Percentiles rank a stretch among this genome's conserved stretches.
Evolutionary conservation across 2,888 invertebrate species (phyloP).

Genomic region (Unio pictorum): DNA sequence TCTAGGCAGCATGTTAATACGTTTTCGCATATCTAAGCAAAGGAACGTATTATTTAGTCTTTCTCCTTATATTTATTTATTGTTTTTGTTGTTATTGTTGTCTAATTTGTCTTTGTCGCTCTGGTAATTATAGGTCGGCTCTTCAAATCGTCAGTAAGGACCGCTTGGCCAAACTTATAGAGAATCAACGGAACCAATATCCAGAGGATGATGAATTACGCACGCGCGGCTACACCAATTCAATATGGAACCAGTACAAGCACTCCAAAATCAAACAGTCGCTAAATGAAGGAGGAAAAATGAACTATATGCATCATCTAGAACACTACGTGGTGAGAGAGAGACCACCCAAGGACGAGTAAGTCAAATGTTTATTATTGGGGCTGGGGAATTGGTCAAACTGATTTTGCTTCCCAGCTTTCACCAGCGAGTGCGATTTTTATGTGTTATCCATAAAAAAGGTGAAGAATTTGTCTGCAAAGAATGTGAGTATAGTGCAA

Average conservation of each 20-base stretch:
- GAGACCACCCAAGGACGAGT: conserved; percentile 45
- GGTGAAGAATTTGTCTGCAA: too few relatives aligned
- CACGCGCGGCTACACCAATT: conserved; percentile 47
- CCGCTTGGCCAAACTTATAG: conserved; percentile 35
- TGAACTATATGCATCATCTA: conserved; percentile 36
- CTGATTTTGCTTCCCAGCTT: too few relatives aligned
- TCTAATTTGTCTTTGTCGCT: too few relatives aligned
- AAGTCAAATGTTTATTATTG: conserved; percentile 5
- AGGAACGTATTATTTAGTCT: too few relatives aligned
- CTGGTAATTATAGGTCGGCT: conserved; percentile 37
- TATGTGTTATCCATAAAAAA: too few relatives aligned
- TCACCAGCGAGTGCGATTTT: too few relatives aligned
- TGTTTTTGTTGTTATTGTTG: too few relatives aligned
- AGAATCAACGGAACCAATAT: conserved; percentile 41
- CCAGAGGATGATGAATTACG: conserved; percentile 41
- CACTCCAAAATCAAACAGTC: conserved; percentile 41
- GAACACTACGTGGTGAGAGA: conserved; percentile 25
- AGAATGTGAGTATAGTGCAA: too few relatives aligned
- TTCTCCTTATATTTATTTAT: too few relatives aligned
- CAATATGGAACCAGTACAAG: conserved; percentile 56
- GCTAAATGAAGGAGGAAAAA: conserved; percentile 45
- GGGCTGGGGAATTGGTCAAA: too few relatives aligned
- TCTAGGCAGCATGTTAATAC: background rate
- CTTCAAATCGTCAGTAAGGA: conserved; percentile 51
- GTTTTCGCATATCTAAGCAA: background rate